Base-by-base conservation (phyloP, 2,113 vertebrate genomes). In the Callorhinus ursinus region DNA sequence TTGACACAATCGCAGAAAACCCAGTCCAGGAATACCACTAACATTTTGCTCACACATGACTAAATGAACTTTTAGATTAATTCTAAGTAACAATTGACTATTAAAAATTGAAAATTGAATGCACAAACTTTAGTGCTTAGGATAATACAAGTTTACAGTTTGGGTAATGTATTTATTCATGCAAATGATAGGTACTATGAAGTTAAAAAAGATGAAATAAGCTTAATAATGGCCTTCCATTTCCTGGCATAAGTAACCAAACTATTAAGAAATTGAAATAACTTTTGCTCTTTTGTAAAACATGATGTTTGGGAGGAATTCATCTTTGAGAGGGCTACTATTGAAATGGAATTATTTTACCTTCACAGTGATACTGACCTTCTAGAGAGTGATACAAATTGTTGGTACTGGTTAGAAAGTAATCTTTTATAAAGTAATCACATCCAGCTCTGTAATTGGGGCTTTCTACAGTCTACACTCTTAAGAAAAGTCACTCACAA, bases 311-410 rank as follows among this genome's bases (percentile, higher is more conserved):
- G n/a, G 31, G 57, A 84, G 46, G 28, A 81, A 77, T 88, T 88
- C 36, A 49, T 55, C 69, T 96, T 93, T 87, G 67, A 86, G 74
- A 97, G 36, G 15, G 93, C 65, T 95, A 33, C 94, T 97, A 82
- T n/a, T 93, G 55, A 84, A 83, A 80, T 74, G 22, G 24, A 95
- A 77, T 89, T 81, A 26, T 79, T 93, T 95, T 95, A 95, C 86
- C 67, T 89, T 79, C 53, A 86, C n/a, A 57, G 69, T 80, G 91
- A 80, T 81, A 65, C 22, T 72, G 69, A 95, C 28, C 67, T 96
- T 94, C 96, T 13, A 91, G 53, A 93, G 57, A 93, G 57, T 88
- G 77, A 83, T 53, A 14, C 19, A 95, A 88, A 88, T 36, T 42
- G 46, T 61, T 92, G 22, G 12, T 71, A 57, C 28, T 57, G n/a